Base-by-base conservation (phyloP, 2,888 invertebrate species). In the Noctua comes region DNA sequence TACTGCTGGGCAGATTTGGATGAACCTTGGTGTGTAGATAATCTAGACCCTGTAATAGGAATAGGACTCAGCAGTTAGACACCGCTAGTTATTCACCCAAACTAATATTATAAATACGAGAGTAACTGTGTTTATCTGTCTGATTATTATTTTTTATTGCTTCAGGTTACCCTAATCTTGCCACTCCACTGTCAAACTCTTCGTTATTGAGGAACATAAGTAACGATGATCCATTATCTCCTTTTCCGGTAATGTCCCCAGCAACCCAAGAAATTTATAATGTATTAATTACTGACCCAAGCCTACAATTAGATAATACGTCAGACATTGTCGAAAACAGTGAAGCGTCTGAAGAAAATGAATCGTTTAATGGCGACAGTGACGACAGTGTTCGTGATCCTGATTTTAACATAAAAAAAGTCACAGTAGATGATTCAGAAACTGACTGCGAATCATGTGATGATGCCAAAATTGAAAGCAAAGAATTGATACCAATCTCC, bases 211-310 rank as follows among this genome's bases (percentile, higher is more conserved):
- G 68, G n/a, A 73, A 73, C 46, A 73, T 66, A 54, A 73, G 18
- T 24, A 74, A n/a, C 72, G 59, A 74, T 48, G 68, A 68, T 74
- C 74, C 74, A 74, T 46, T 74, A 68, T 74, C 74, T 57, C 54
- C 74, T 46, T 43, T 57, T 57, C 74, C 74, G 54, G 31, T 57
- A 27, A 74, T 75, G 75, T 75, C 75, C 68, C 75, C 75, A 57
- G 75, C 75, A 62, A 75, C 75, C 31, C 59, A 68, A 68, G 68
- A 75, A 59, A 7, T 68, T 75, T 75, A 75, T 75, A 46, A 75
- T 59, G 54, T 68, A 31, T 75, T 75, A 68, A 75, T 68, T 27
- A 68, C 59, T 57, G 68, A 75, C 68, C 66, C 66, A 66, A 66
- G 4, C 16, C 16, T 66, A 43, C 43, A 66, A n/a, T 66, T 66